Conservation (phyloP, 2,797 vertebrate genomes). For the Phrynocephalus vlangalii region DNA sequence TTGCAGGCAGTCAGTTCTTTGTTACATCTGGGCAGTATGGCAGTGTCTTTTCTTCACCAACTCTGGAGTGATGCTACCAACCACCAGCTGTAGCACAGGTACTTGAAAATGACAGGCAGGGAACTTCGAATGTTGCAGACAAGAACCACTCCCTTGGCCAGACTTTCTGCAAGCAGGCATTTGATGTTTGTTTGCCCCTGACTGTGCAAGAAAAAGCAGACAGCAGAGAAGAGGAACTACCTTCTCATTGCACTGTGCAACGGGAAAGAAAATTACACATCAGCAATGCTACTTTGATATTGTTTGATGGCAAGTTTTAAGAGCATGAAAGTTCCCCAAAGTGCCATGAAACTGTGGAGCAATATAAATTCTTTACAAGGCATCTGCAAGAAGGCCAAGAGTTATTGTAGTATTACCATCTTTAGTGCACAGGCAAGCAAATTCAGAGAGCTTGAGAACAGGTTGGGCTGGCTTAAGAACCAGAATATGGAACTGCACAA, state of each 20-base stretch:
- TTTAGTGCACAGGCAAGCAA: background rate
- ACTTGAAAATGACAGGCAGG: too few species aligned
- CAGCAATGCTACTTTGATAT: background rate
- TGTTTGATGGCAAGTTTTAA: conserved; percentile 15
- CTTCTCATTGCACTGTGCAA: background rate
- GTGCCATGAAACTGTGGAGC: conserved; percentile 11
- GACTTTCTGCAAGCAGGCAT: too few species aligned
- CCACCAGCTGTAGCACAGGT: background rate
- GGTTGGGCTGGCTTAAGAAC: background rate
- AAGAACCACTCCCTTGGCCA: background rate
- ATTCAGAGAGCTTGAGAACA: background rate
- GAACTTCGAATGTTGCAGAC: background rate
- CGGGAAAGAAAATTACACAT: background rate
- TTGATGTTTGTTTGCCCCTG: background rate
- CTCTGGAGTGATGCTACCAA: background rate
- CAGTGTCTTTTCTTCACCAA: background rate
- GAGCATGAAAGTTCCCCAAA: conserved; percentile 8
- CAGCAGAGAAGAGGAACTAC: background rate
- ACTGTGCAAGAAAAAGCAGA: background rate
- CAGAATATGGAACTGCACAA: background rate
- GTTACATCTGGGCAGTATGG: background rate
- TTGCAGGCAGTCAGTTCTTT: background rate
- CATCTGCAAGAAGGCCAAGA: background rate
- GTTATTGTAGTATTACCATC: background rate
- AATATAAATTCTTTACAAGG: conserved; percentile 24